Evolutionary conservation across 2,797 vertebrate genomes (phyloP).

Genomic region (Bradypodion ventrale): DNA sequence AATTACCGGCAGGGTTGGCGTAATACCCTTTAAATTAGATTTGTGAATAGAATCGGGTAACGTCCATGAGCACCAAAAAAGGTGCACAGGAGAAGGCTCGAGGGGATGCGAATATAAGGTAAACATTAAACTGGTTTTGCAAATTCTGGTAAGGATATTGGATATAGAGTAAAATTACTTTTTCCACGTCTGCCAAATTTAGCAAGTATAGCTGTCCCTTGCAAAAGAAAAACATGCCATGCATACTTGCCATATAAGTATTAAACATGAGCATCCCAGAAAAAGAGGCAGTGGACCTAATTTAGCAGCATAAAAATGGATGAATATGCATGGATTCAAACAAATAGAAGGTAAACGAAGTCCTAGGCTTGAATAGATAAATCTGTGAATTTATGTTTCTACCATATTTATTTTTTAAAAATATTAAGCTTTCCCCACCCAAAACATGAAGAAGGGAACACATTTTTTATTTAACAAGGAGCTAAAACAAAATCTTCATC

Average conservation of each 20-base stretch:
- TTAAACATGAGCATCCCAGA: not conserved
- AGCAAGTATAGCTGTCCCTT: not conserved
- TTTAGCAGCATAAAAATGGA: not conserved
- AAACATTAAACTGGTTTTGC: no score
- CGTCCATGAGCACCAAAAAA: no score
- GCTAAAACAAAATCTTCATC: not conserved
- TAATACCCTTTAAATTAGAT: no score
- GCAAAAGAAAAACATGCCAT: not conserved
- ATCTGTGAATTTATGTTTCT: not conserved
- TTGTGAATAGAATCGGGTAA: no score
- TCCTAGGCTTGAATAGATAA: not conserved
- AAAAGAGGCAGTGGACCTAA: not conserved
- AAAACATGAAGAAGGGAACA: not conserved
- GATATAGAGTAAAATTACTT: not conserved
- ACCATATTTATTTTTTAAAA: not conserved
- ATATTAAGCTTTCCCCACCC: not conserved
- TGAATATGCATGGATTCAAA: no score
- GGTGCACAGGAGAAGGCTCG: no score
- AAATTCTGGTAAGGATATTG: not conserved
- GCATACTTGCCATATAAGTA: not conserved
- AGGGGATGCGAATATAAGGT: no score
- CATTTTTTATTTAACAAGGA: not conserved
- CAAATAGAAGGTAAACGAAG: not conserved
- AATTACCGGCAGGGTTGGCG: no score
- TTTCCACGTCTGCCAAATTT: not conserved